phyloP scores from a whole-genome alignment of 2,888 invertebrate species.

The Eristalis arbustorum region DNA sequence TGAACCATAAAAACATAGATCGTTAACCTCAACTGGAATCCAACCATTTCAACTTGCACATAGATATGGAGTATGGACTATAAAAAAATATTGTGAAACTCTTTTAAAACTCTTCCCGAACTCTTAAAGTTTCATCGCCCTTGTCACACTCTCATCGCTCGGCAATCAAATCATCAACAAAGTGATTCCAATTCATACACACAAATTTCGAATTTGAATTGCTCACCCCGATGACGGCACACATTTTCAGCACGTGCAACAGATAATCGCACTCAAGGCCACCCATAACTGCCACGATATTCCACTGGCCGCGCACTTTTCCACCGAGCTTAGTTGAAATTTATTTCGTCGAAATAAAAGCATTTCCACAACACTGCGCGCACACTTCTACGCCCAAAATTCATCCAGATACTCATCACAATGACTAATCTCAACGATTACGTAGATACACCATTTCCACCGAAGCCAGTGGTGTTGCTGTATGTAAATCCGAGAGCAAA shows the following conservation, averaged over 20 bases:
- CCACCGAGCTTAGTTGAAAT: conserved; percentile 2
- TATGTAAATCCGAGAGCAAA: not conserved
- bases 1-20: not conserved
- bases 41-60: not conserved
- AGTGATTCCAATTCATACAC: not conserved
- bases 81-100: not conserved
- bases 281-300: conserved; percentile 21
- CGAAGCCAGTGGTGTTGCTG: not conserved
- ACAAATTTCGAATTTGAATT: conserved; percentile 15
- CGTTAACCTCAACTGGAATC: not conserved
- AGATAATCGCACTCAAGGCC: conserved; percentile 41
- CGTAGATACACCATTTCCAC: not conserved
- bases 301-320: conserved; percentile 11
- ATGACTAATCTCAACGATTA: not conserved
- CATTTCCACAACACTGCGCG: not conserved
- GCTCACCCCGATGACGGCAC: conserved; percentile 30
- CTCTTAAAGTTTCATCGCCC: not conserved
- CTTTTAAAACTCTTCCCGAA: not conserved
- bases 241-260: conserved; percentile 19
- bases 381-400: not conserved
- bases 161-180: not conserved
- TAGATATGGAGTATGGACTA: no score
- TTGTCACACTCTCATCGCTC: not conserved
- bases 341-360: not conserved
- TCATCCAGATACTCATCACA: not conserved